These are phyloP conservation scores for Cariama cristata DNA, from an alignment of 2,113 vertebrate species.

Conservation along the genomic window DNA sequence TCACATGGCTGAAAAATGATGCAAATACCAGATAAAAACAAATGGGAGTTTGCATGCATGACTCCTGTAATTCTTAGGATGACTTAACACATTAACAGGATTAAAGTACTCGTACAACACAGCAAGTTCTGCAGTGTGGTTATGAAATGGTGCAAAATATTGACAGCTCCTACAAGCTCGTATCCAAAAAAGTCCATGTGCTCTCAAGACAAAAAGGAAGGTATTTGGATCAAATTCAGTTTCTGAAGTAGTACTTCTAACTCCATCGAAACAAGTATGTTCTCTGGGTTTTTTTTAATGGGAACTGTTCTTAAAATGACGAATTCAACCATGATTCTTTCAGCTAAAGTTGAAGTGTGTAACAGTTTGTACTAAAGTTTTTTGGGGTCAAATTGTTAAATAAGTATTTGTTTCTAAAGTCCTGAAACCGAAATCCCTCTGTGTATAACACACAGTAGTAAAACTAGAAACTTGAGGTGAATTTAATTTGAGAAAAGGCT, in stretches of 20 bases:
- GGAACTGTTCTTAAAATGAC: background rate
- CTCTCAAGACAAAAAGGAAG: background rate
- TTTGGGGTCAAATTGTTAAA: background rate
- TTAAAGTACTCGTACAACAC: background rate
- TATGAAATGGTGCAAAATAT: slow-evolving; percentile 54
- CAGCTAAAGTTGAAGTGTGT: background rate
- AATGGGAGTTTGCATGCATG: background rate
- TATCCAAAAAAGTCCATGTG: accelerated
- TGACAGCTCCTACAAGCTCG: background rate
- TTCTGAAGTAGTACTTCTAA: background rate
- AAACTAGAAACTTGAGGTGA: background rate
- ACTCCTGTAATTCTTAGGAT: background rate
- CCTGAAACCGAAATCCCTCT: background rate
- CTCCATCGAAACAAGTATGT: background rate
- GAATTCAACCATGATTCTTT: background rate
- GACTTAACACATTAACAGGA: background rate
- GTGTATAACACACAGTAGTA: background rate
- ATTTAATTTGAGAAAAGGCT: background rate
- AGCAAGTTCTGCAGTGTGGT: background rate
- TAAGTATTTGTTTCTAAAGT: background rate
- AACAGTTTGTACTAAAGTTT: background rate
- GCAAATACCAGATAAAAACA: slow-evolving; percentile 30
- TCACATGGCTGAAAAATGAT: slow-evolving; percentile 35
- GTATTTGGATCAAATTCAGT: background rate
- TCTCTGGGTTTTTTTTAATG: background rate